Percentiles rank a stretch among this genome's conserved stretches.
These are phyloP conservation scores for Corbicula japonica DNA, from an alignment of 2,888 invertebrate species.

Conservation along the genomic window DNA sequence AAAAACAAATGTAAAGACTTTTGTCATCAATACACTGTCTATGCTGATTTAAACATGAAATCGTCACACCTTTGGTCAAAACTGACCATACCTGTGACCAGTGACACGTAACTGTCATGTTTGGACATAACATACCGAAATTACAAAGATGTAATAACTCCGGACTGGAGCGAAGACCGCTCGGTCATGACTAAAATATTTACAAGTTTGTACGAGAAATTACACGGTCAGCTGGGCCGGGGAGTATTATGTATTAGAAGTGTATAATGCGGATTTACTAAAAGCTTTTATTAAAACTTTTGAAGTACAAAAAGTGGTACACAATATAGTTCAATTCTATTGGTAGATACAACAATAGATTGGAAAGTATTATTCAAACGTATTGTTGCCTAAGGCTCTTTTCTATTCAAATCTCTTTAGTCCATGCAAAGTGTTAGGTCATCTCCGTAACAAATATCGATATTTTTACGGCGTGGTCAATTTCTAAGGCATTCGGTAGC, in stretches of 20 bases:
- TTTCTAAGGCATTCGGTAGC: constrained; percentile 11
- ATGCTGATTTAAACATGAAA: too few relatives aligned
- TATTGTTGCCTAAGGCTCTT: constrained; percentile 45
- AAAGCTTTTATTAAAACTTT: constrained; percentile 39
- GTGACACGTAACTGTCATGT: constrained; percentile 57
- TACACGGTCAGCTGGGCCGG: constrained; percentile 30
- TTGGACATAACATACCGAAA: constrained; percentile 38
- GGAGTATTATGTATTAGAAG: constrained; percentile 25
- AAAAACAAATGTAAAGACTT: too few relatives aligned
- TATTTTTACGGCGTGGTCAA: constrained; percentile 55
- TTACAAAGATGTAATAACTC: constrained; percentile 27
- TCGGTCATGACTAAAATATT: constrained; percentile 38
- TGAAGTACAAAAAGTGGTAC: constrained; percentile 42
- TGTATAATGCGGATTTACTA: constrained; percentile 35
- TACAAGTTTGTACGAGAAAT: constrained; percentile 19
- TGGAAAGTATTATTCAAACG: constrained; percentile 43
- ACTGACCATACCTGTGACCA: constrained; percentile 42
- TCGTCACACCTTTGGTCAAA: constrained; percentile 23
- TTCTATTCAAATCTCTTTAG: constrained; percentile 45
- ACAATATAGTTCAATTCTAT: constrained; percentile 29
- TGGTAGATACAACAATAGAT: constrained; percentile 44
- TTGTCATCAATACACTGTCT: too few relatives aligned
- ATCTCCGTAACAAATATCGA: constrained; percentile 59
- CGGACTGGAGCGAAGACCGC: constrained; percentile 18
- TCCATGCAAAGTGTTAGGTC: constrained; percentile 61